These are phyloP conservation scores for Pheucticus melanocephalus DNA, from an alignment of 2,113 vertebrate species.

Conservation along the genomic window DNA sequence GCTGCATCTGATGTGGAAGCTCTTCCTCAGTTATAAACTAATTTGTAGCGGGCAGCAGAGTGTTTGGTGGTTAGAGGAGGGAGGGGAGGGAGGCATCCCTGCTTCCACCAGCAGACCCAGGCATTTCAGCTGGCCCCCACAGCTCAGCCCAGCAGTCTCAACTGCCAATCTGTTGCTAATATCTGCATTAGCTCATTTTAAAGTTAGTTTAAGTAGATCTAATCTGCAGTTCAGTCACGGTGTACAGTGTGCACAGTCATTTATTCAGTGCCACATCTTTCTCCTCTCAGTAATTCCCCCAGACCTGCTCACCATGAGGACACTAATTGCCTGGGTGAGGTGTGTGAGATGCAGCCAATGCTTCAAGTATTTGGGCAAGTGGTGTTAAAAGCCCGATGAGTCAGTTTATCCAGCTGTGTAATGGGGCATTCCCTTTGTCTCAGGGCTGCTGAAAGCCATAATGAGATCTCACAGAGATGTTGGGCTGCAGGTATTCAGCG, in stretches of 20 bases:
- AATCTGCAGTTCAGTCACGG: neutral
- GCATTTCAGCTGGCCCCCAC: rapidly evolving
- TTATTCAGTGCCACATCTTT: neutral
- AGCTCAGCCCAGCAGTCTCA: neutral
- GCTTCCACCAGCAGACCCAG: neutral
- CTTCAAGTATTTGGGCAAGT: slow-evolving; percentile 37
- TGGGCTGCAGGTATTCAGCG: slow-evolving; percentile 6
- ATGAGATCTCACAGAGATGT: neutral
- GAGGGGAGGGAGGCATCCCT: neutral
- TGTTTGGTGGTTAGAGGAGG: slow-evolving; percentile 8
- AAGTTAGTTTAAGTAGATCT: neutral
- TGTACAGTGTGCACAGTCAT: neutral
- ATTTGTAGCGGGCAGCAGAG: slow-evolving; percentile 50
- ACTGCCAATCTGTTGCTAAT: neutral
- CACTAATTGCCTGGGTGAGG: slow-evolving; percentile 18
- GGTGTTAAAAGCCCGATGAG: slow-evolving; percentile 11
- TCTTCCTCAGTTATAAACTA: slow-evolving; percentile 13
- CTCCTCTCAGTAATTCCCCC: neutral
- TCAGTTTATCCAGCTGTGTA: slow-evolving; percentile 52
- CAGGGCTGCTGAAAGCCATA: slow-evolving; percentile 15
- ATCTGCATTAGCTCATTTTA: neutral
- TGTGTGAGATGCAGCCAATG: neutral
- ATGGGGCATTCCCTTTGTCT: slow-evolving; percentile 57
- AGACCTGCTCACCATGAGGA: neutral
- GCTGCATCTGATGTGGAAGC: slow-evolving; percentile 15